Conservation (phyloP, 2,888 invertebrate genomes). For the Eumerus sabulonum region DNA sequence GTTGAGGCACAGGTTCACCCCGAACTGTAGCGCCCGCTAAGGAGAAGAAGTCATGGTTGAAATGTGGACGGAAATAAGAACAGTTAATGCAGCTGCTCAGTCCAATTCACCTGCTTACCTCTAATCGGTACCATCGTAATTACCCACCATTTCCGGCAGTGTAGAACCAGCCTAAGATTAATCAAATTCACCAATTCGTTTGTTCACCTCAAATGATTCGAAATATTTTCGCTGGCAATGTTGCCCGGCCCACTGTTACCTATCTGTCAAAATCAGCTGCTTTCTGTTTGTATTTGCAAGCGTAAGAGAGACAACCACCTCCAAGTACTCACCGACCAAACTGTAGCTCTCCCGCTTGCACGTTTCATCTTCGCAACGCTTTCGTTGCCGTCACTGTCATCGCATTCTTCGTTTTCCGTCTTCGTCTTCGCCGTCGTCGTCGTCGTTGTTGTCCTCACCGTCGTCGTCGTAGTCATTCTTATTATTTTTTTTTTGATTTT, state of each 20-base stretch:
- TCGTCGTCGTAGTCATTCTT: constrained; percentile 46
- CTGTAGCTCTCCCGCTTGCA: constrained; percentile 17
- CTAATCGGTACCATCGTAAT: no score
- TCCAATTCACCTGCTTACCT: no score
- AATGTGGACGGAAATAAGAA: no score
- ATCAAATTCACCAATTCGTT: neutral
- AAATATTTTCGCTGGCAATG: neutral
- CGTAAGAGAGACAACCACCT: constrained; percentile 41
- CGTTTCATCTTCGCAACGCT: constrained; percentile 11
- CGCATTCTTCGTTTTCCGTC: neutral
- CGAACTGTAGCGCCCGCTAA: no score
- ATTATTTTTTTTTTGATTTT: constrained; percentile 57
- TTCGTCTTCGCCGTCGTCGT: neutral
- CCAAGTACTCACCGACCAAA: neutral
- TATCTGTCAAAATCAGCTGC: constrained; percentile 69
- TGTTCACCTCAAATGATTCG: neutral
- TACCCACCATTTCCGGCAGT: no score
- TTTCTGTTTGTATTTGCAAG: constrained; percentile 65
- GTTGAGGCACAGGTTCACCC: no score
- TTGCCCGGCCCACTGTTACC: constrained; percentile 34
- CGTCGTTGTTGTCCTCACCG: constrained; percentile 7
- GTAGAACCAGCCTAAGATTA: no score
- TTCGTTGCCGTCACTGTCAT: neutral
- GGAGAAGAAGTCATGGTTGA: no score
- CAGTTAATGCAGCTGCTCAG: no score